Base-by-base conservation (phyloP, 2,888 invertebrate species). In the Meganola albula region DNA sequence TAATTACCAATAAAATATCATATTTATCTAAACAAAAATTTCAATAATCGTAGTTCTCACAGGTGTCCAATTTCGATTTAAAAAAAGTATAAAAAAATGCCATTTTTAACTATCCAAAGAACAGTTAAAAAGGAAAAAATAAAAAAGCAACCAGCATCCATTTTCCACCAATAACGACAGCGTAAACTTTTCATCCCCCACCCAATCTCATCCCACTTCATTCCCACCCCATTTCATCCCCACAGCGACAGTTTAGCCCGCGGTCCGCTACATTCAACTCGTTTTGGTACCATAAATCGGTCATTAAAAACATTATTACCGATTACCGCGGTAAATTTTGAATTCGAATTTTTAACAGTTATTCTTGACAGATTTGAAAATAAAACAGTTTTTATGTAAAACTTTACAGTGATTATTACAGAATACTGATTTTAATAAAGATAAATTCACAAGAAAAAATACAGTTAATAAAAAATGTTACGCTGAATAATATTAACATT, bases 211-310 rank as follows among this genome's bases (percentile, higher is more conserved):
- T 33, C 21, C 40, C 48, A 44, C 43, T 48, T 30, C 37, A 26
- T 41, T 29, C 55, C 43, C 56, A 46, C 53, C 36, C 55, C 51
- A 44, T 29, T 54, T 43, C 58, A 45, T 51, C 63, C 60, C 59
- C 41, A 28, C 43, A 56, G 46, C 63, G 68, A 65, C 80, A 80
- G 78, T 79, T 74, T 70, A 72, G 48, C 68, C 53, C 64, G 41
- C 63, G 69, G 30, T 47, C 38, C 59, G 62, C 58, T 54, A 61
- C 58, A 70, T 73, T 75, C 71, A 72, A 44, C 72, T 67, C 72
- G 76, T 74, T 77, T 66, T 48, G 42, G 40, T 65, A 59, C 56
- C 53, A 37, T 28, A 46, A 71, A 64, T 60, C 44, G 59, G 44
- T 66, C 61, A 68, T 75, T 72, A 72, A 44, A 42, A 33, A 38